These are phyloP conservation scores for Xestia rhomboidea DNA, from an alignment of 2,888 invertebrate species.

Conservation along the genomic window DNA sequence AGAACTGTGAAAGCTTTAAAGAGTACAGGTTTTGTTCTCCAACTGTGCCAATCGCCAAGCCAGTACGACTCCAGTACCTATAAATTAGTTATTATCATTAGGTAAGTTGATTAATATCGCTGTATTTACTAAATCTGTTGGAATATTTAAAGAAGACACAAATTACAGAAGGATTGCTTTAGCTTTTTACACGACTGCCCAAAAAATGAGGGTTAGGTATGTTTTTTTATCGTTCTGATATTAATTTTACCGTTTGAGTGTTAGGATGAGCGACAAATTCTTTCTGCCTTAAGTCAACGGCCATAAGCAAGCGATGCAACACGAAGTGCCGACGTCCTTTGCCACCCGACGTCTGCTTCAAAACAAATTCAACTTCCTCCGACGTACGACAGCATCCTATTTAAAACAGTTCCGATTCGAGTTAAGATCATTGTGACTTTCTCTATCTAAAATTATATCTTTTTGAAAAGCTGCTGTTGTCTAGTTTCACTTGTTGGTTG, in stretches of 20 bases:
- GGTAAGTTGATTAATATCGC: neutral
- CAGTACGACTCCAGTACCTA: constrained; percentile 91
- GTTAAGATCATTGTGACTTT: constrained; percentile 16
- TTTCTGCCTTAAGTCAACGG: constrained; percentile 93
- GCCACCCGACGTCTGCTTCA: constrained; percentile 89
- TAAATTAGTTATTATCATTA: constrained; percentile 33
- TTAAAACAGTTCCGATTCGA: constrained; percentile 14
- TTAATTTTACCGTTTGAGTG: constrained; percentile 91
- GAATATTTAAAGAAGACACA: neutral
- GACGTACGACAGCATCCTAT: constrained; percentile 92
- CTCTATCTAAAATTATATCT: constrained; percentile 13
- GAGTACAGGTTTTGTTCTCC: constrained; percentile 87
- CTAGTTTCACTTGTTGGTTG: constrained; percentile 7
- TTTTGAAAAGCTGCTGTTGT: neutral
- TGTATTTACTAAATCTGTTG: neutral
- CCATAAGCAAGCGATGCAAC: constrained; percentile 92
- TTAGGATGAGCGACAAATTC: constrained; percentile 94
- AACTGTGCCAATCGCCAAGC: constrained; percentile 91
- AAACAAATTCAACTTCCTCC: constrained; percentile 92
- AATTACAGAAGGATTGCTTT: neutral
- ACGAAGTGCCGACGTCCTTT: constrained; percentile 85
- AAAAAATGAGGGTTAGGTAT: too few species aligned
- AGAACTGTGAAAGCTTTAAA: constrained; percentile 78
- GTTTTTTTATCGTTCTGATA: neutral
- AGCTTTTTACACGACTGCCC: too few species aligned